Evolutionary conservation across 2,888 invertebrate genomes (phyloP).

Genomic region (Onthophagus sagittarius): DNA sequence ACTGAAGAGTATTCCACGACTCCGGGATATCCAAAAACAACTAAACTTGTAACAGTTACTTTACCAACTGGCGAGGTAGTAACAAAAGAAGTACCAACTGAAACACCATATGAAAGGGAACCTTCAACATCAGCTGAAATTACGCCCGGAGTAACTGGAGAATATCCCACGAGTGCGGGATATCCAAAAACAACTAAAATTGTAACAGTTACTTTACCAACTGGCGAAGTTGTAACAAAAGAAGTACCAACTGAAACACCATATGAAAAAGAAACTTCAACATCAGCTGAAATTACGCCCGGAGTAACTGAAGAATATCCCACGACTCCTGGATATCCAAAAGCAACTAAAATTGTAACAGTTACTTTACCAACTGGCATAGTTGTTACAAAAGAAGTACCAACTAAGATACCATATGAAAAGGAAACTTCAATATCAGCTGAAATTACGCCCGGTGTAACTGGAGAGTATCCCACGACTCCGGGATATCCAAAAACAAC

Average conservation of each 20-base stretch:
- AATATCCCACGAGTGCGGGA: background rate
- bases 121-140: background rate
- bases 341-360: background rate
- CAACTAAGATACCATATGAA: background rate
- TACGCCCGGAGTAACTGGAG: background rate
- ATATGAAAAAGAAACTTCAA: background rate
- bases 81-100: background rate
- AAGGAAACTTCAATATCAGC: background rate
- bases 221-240: background rate
- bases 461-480: background rate
- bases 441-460: background rate
- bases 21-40: slow-evolving; percentile 10
- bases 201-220: background rate
- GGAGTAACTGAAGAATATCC: background rate
- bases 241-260: background rate
- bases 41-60: slow-evolving; percentile 1
- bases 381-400: background rate
- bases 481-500: slow-evolving; percentile 9
- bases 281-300: background rate
- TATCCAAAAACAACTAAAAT: background rate
- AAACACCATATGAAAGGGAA: background rate
- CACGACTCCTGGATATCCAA: background rate
- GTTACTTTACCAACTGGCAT: background rate
- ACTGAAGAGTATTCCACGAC: slow-evolving; percentile 1
- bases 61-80: background rate